Evolutionary conservation across 30 jellyfish, hydroid and myxozoan species (phyloP).

Genomic region (Mastigias papua): DNA sequence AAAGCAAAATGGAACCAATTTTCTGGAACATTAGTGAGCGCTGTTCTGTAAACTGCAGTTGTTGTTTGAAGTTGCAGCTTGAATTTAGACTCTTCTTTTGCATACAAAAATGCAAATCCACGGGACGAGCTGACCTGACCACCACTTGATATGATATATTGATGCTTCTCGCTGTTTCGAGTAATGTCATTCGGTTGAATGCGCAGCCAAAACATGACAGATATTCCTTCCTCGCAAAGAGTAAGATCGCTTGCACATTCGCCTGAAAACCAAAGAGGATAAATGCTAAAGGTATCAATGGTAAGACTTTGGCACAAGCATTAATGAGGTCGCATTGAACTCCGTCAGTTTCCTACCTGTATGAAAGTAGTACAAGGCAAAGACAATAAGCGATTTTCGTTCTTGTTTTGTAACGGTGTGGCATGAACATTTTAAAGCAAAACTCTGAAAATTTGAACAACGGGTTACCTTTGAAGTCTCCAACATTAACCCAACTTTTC

Average conservation of each 20-base stretch:
- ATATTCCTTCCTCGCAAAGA: constrained; percentile 70
- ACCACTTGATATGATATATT: constrained; percentile 95
- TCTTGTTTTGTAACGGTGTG: no score
- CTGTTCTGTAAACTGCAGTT: constrained; percentile 82
- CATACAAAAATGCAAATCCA: constrained; percentile 92
- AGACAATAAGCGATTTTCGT: no score
- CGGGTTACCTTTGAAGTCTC: constrained; percentile 67
- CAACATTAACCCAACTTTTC: constrained; percentile 65
- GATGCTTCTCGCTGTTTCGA: constrained; percentile 68
- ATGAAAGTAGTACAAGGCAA: no score
- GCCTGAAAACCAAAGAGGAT: constrained; percentile 54
- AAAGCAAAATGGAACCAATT: constrained; percentile 89
- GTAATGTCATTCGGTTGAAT: constrained; percentile 73
- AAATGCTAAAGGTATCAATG: no score
- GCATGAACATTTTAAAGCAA: no score
- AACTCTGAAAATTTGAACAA: no score
- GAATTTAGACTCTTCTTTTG: constrained; percentile 87
- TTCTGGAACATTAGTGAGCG: constrained; percentile 76
- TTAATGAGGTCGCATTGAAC: no score
- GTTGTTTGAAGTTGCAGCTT: constrained; percentile 88
- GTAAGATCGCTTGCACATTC: constrained; percentile 88
- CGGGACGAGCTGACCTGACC: constrained; percentile 96
- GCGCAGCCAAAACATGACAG: constrained; percentile 89
- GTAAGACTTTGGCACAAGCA: no score
- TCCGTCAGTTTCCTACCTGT: no score